Evolutionary conservation across 2,113 vertebrate genomes (phyloP).

Genomic region (Morone chrysops): DNA sequence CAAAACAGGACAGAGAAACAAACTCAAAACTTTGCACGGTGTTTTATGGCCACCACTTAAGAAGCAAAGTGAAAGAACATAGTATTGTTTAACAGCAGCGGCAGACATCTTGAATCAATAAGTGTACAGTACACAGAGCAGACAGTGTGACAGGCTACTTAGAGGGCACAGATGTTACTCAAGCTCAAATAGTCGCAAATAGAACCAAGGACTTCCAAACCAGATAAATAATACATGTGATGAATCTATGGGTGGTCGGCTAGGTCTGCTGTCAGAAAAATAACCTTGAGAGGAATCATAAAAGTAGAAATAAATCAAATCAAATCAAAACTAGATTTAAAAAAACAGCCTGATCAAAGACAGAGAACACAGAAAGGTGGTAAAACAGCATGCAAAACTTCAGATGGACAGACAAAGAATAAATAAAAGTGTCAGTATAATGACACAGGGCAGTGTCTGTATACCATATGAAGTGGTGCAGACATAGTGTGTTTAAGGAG

Average conservation of each 20-base stretch:
- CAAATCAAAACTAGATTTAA: not conserved
- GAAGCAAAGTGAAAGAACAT: slow-evolving; percentile 34
- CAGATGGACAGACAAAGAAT: not conserved
- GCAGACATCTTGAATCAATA: slow-evolving; percentile 65
- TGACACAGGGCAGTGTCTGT: not conserved
- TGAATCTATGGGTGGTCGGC: slow-evolving; percentile 10
- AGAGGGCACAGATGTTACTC: slow-evolving; percentile 55
- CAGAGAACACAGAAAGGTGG: not conserved
- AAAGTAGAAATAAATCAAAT: slow-evolving; percentile 42
- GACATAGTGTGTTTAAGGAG: not conserved
- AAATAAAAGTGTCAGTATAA: not conserved
- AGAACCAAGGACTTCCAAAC: slow-evolving; percentile 33
- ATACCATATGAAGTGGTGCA: not conserved
- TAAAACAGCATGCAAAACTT: slow-evolving; percentile 1
- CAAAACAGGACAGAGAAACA: not conserved
- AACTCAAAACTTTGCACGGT: slow-evolving; percentile 7
- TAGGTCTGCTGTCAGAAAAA: slow-evolving; percentile 45
- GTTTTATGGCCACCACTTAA: slow-evolving; percentile 9
- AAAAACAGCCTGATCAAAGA: slow-evolving; percentile 8
- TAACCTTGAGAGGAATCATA: slow-evolving; percentile 47
- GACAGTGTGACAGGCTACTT: slow-evolving; percentile 50
- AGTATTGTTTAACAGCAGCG: slow-evolving; percentile 31
- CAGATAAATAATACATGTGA: slow-evolving; percentile 55
- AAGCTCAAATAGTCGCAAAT: slow-evolving; percentile 37
- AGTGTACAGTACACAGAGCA: slow-evolving; percentile 7